Base-by-base conservation (phyloP, 2,888 invertebrate genomes). In the Ophioninae sp. region DNA sequence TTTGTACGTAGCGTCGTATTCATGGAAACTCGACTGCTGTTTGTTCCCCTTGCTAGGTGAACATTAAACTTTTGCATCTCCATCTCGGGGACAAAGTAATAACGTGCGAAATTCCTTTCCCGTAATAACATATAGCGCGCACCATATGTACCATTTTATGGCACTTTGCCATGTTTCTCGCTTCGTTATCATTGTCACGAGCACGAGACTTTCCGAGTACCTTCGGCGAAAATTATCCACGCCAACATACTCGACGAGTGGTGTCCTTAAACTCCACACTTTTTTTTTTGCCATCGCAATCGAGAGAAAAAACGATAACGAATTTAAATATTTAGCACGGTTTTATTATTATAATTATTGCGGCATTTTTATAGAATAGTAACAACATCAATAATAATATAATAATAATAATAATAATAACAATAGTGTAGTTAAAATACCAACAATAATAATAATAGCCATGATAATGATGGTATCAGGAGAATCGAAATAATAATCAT, bases 41-140 rank as follows among this genome's bases (percentile, higher is more conserved):
- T 86, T 85, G 82, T 84, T 73, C 72, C 81, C 82, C 63, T 81
- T 56, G 77, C 75, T 69, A 69, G 79, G 30, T 30, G 64, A 77
- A 61, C 44, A 51, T 68, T 65, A 64, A 76, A 77, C 74, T 71
- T 69, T 82, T 75, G 71, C 51, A 79, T 78, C 78, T 80, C 58
- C 17, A 17, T 65, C 71, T 59, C 79, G 59, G 64, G 56, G 71
- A 56, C 72, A 72, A 75, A 80, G 71, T 85, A 84, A 86, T 80
- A 82, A 85, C 79, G 82, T 86, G 86, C 77, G 84, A 86, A 84
- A 85, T 86, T 84, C 80, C 82, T 83, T 85, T 73, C 73, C 61
- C 81, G 77, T 84, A 84, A 84, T 69, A 81, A 71, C 77, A 74
- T 64, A 6, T 73, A 63, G 58, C 67, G 75, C 41, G 30, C 59